phyloP scores from a whole-genome alignment of 2,888 invertebrate genomes.

The Crocallis elinguaria region DNA sequence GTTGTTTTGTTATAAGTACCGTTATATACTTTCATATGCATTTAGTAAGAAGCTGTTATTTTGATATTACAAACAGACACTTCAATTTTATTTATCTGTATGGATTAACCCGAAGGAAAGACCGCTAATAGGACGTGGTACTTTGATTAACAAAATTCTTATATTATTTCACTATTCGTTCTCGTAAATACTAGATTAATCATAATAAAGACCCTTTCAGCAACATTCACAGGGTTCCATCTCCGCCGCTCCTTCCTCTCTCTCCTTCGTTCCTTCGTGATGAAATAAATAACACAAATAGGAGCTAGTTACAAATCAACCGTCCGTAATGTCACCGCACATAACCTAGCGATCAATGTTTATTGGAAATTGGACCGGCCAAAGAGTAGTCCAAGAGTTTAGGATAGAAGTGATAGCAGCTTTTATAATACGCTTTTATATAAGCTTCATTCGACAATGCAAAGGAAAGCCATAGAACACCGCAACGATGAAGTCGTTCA shows the following conservation, averaged over 20 bases:
- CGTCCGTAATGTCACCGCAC: slow-evolving; percentile 10
- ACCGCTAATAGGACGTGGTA: too few species aligned
- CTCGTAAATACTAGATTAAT: neutral
- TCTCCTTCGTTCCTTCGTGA: neutral
- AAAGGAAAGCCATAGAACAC: too few species aligned
- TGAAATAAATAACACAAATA: slow-evolving; percentile 16
- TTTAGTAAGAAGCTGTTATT: too few species aligned
- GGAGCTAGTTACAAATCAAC: slow-evolving; percentile 24
- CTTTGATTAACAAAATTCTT: neutral
- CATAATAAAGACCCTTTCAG: slow-evolving; percentile 5
- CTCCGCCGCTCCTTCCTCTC: slow-evolving; percentile 1
- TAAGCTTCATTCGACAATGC: too few species aligned
- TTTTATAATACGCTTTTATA: too few species aligned
- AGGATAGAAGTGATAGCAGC: neutral
- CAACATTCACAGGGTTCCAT: neutral
- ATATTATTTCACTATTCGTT: neutral
- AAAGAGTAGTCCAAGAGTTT: neutral
- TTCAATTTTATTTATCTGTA: too few species aligned
- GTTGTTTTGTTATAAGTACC: too few species aligned
- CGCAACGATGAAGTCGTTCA: too few species aligned
- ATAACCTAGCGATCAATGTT: slow-evolving; percentile 22
- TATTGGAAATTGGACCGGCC: slow-evolving; percentile 26
- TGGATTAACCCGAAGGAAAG: too few species aligned
- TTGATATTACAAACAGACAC: too few species aligned
- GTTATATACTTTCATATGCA: too few species aligned